These are phyloP conservation scores for Bactericera cockerelli DNA, from an alignment of 1,140 invertebrate species.

Conservation along the genomic window DNA sequence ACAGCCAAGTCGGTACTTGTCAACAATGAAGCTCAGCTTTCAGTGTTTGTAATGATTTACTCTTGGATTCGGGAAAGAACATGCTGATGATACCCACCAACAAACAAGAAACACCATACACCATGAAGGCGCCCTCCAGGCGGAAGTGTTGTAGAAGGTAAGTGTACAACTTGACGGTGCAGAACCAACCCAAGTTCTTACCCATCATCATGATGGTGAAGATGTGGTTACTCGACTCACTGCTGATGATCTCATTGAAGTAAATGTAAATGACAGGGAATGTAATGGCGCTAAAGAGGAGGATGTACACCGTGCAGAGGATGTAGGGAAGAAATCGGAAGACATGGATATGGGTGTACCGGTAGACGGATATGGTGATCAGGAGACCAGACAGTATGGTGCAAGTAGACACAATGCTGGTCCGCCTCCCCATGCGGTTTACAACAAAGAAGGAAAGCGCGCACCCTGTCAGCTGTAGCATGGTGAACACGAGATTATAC, in stretches of 20 bases:
- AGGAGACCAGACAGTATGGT: neutral
- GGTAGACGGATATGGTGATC: neutral
- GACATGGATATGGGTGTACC: neutral
- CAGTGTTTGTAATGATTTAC: neutral
- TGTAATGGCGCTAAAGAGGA: neutral
- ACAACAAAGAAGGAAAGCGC: neutral
- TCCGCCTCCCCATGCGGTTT: neutral
- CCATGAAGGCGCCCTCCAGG: neutral
- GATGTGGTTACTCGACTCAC: constrained; percentile 1
- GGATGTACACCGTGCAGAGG: neutral
- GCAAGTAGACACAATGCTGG: neutral
- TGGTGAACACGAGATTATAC: neutral
- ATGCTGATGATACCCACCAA: neutral
- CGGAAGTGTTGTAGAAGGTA: neutral
- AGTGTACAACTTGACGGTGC: neutral
- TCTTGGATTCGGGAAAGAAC: neutral
- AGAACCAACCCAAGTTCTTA: neutral
- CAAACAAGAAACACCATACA: neutral
- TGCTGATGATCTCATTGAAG: constrained; percentile 8
- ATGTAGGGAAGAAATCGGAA: neutral
- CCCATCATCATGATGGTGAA: constrained; percentile 1
- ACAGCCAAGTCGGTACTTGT: too few species aligned
- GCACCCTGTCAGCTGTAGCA: neutral
- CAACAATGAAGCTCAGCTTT: neutral
- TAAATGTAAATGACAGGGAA: neutral